Evolutionary conservation across 2,888 invertebrate genomes (phyloP), one percentile per base, ranked within the genome.

Genomic region (Luperina testacea): DNA sequence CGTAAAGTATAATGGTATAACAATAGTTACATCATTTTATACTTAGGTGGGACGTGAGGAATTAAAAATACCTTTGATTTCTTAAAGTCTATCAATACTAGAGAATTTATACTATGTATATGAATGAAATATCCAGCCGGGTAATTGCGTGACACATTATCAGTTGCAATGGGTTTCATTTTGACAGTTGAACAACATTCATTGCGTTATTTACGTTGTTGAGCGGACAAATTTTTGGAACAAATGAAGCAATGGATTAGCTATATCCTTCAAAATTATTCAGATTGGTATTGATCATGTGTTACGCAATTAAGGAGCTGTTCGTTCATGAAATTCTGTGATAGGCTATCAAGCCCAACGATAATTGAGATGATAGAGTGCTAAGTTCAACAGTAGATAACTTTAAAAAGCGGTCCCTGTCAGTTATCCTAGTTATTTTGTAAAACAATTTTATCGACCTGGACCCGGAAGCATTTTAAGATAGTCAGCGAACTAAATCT

Each of bases 21-120:
- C n/a, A 63, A 68, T 57, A 63, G 48, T 81, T 64, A 79, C 68
- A 69, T 81, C 57, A 81, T 61, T 72, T 67, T 38, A 45, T 45
- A 53, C 32, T 38, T 32, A 38, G 38, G 38, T 38, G 38, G 38
- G 38, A 38, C 38, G 38, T 38, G 38, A 38, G 38, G 3, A 38
- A 38, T 38, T 38, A 38, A 38, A 38, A 38, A 9, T 27, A 27
- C 63, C 20, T 73, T 81, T 72, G 42, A 78, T 71, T 72, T 51
- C n/a, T 24, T 80, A 11, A 27, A 77, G 20, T 20, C 17, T 45
- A 63, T 61, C 51, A 72, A 42, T 7, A 80, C n/a, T 27, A 11
- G 11, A 79, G 38, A 42, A 42, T 42, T 42, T 42, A 42, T 9
- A 42, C n/a, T n/a, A n/a, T n/a, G n/a, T n/a, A n/a, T n/a, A 42